Base-by-base conservation (phyloP, 1,140 invertebrate genomes). In the Dufourea novaeangliae region DNA sequence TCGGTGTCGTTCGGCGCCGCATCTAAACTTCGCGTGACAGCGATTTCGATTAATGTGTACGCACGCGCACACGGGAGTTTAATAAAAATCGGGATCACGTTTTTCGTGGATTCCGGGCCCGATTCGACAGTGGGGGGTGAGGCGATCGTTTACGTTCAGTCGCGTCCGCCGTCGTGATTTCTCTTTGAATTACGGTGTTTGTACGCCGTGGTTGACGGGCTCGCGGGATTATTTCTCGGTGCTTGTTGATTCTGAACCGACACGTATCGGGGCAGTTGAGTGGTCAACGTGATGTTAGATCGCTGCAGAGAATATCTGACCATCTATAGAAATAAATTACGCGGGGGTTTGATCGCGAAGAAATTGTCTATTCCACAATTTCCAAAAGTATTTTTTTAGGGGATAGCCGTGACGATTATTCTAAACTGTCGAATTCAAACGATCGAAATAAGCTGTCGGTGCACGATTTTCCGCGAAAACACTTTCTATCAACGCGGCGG, bases 1-100 rank as follows among this genome's bases (percentile, higher is more conserved):
- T 44, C 76, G 75, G 56, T 71, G 74, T 73, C 83, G 64, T 39
- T 83, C 62, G 80, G 84, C 29, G 84, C 80, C 80, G 62, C 78
- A 70, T 71, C 39, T 59, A 66, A 70, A 57, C 57, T 37, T 66
- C 29, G 37, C 57, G n/a, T 52, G 52, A 41, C 70, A 32, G 71
- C 69, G 44, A 83, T 63, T 57, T 66, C 56, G 37, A 46, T 32
- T 10, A 61, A 44, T n/a, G 29, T 20, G 27, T 44, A 39, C 14
- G 4, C 56, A 37, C 17, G n/a, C 32, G n/a, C 32, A n/a, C n/a
- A 10, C 8, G 0, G 32, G 20, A 12, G 37, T 39, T 52, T 10
- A 50, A 62, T 12, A 34, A 25, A 44, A 44, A 20, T 50, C 20
- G 17, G 8, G 7, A 17, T 6, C 25, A 6, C 67, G 17, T 17